Evolutionary conservation across 2,888 invertebrate species (phyloP).

Genomic region (Agrotis ipsilon): DNA sequence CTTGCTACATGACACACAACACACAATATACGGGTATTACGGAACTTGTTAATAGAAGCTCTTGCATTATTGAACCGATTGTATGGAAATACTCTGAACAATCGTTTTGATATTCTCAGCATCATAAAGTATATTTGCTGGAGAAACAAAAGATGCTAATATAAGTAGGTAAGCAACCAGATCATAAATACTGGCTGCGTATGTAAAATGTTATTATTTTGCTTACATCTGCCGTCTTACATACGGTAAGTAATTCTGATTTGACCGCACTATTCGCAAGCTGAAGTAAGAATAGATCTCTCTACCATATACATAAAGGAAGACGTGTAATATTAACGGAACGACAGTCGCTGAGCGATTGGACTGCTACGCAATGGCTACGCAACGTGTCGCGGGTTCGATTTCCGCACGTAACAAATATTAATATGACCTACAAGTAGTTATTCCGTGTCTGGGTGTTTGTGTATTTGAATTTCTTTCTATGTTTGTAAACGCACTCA

Average conservation of each 20-base stretch:
- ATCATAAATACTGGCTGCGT: conserved; percentile 54
- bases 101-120: conserved; percentile 64
- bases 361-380: too few species aligned
- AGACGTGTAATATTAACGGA: background rate
- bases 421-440: too few species aligned
- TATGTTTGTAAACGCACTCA: too few species aligned
- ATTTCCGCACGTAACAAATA: too few species aligned
- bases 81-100: conserved; percentile 66
- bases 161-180: conserved; percentile 49
- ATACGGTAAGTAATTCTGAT: conserved; percentile 17
- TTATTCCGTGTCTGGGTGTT: too few species aligned
- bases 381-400: too few species aligned
- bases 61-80: conserved; percentile 69
- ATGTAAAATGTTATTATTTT: conserved; percentile 51
- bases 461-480: too few species aligned
- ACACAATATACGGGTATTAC: conserved; percentile 62
- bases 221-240: conserved; percentile 32
- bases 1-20: conserved; percentile 55
- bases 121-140: conserved; percentile 64
- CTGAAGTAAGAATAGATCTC: background rate
- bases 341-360: too few species aligned
- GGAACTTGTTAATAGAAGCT: conserved; percentile 64
- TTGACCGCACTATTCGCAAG: conserved; percentile 9
- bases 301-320: background rate
- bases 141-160: conserved; percentile 62